Evolutionary conservation across 2,888 invertebrate genomes (phyloP).

Genomic region (Tachystola acroxantha): DNA sequence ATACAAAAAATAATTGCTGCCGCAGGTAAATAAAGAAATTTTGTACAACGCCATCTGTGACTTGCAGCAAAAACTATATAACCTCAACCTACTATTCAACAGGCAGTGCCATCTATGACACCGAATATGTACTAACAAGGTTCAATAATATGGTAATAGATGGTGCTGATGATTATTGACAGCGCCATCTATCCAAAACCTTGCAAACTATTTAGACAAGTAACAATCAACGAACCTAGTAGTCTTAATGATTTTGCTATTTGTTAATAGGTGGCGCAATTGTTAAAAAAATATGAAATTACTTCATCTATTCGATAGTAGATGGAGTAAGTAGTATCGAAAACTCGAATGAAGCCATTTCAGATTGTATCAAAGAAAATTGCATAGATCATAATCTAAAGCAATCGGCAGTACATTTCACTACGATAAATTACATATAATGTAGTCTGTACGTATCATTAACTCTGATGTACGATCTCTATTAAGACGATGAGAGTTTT

Average conservation of each 20-base stretch:
- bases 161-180: not conserved
- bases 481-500: slow-evolving; percentile 30
- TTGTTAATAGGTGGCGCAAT: not conserved
- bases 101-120: not conserved
- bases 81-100: no score
- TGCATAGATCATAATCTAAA: slow-evolving; percentile 30
- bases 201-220: not conserved
- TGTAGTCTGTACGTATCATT: slow-evolving; percentile 36
- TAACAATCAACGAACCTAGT: not conserved
- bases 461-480: slow-evolving; percentile 44
- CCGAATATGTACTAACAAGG: not conserved
- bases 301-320: slow-evolving; percentile 1
- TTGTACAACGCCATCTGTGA: not conserved
- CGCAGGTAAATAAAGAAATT: no score
- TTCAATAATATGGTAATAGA: not conserved
- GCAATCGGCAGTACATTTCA: slow-evolving; percentile 31
- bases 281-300: not conserved
- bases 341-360: slow-evolving; percentile 1
- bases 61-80: no score
- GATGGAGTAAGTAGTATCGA: slow-evolving; percentile 9
- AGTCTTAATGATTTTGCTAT: not conserved
- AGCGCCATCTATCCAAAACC: not conserved
- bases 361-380: slow-evolving; percentile 7
- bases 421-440: slow-evolving; percentile 22
- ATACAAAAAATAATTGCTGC: no score